Base-by-base conservation (phyloP, 2,797 vertebrate species). In the Perodicticus potto region DNA sequence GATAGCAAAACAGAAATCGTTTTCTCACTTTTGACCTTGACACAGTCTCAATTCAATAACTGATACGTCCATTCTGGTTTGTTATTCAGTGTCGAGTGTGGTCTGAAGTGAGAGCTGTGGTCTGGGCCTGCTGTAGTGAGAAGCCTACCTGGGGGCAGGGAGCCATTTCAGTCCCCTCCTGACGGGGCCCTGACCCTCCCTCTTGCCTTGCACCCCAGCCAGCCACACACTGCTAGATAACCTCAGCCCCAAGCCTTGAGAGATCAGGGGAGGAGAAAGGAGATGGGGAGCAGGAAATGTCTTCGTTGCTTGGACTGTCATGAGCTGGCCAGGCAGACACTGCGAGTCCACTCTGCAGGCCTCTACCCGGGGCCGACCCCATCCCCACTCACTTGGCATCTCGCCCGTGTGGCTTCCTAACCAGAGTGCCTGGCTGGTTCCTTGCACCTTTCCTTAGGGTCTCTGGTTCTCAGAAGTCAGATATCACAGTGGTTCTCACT, bases 21-120 rank as follows among this genome's bases (percentile, higher is more conserved):
- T 89, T 83, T 37, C 45, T 86, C 32, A 37, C 7, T 61, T 92
- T 77, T 63, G 69, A 85, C 27, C 22, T 86, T 45, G 55, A 59
- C 43, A 74, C 17, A 16, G 1, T n/a, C 61, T 74, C 65, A 77
- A 43, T 67, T 53, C 2, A 8, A 72, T 74, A 49, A 85, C 45
- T 86, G 61, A 12, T n/a, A 14, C 32, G 69, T 16, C n/a, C 59
- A n/a, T 11, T 23, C 40, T 61, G 55, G 81, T 23, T 86, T 86
- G n/a, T 81, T 84, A n/a, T 45, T 25, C 5, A 37, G 49, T 1
- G 8, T 10, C 6, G n/a, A 25, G 14, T 12, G 4, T 53, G 57
- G 70, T 57, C 2, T 76, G 43, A 72, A 19, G 76, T 63, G 55
- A 17, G 43, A 77, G 65, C 25, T 77, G 34, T n/a, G 67, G 9